Percentiles rank a stretch among this genome's conserved stretches.
Evolutionary conservation across 2,888 invertebrate species (phyloP).

Genomic region (Venusia cambrica): DNA sequence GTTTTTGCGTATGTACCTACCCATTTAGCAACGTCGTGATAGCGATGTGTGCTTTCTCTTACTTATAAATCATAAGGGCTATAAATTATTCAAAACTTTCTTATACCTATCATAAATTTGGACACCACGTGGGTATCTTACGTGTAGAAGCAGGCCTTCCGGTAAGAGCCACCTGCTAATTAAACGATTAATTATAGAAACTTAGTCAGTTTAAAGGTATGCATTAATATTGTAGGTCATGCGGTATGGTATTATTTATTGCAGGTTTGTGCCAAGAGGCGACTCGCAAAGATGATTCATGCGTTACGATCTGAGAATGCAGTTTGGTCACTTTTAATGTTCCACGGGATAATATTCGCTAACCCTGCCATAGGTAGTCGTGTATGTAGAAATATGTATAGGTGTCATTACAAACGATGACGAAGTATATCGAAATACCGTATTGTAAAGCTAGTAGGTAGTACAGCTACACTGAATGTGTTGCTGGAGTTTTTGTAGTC

Average conservation of each 20-base stretch:
- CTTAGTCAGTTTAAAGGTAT: conserved; percentile 26
- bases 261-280: conserved; percentile 59
- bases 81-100: conserved; percentile 30
- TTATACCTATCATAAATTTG: conserved; percentile 26
- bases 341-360: conserved; percentile 48
- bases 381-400: too few relatives aligned
- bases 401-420: too few relatives aligned
- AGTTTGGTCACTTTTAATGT: conserved; percentile 59
- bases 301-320: conserved; percentile 60
- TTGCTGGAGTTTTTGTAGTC: conserved; percentile 50
- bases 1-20: not conserved
- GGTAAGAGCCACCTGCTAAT: conserved; percentile 21
- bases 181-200: conserved; percentile 23
- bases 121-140: conserved; percentile 9
- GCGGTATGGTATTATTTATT: conserved; percentile 53
- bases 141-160: conserved; percentile 7
- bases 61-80: conserved; percentile 24
- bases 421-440: conserved; percentile 9
- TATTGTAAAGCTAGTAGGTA: conserved; percentile 11
- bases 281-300: conserved; percentile 64
- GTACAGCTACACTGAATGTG: conserved; percentile 30
- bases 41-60: conserved; percentile 22
- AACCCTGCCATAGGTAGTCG: conserved; percentile 36
- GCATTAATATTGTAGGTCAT: conserved; percentile 51
- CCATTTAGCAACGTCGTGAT: conserved; percentile 12